These are phyloP conservation scores for Polypedilum vanderplanki DNA, from an alignment of 1,140 invertebrate genomes.

Conservation along the genomic window DNA sequence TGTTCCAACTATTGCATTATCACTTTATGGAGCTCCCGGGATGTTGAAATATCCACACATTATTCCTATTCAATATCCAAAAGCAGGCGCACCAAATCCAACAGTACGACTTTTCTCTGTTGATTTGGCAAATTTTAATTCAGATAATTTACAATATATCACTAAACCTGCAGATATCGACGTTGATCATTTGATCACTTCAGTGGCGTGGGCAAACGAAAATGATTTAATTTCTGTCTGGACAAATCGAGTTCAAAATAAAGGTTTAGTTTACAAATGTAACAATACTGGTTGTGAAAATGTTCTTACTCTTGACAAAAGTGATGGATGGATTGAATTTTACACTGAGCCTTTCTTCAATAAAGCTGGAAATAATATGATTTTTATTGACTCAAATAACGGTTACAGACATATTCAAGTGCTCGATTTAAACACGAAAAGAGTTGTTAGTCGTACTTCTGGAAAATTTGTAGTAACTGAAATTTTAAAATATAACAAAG, in stretches of 20 bases:
- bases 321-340: conserved; percentile 64
- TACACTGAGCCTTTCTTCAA: conserved; percentile 54
- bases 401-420: conserved; percentile 61
- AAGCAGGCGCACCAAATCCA: conserved; percentile 53
- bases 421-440: conserved; percentile 40
- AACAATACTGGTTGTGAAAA: conserved; percentile 34
- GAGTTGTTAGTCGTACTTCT: conserved; percentile 47
- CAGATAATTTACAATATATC: background rate
- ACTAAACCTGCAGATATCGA: background rate
- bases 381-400: conserved; percentile 56
- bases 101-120: conserved; percentile 42
- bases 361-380: conserved; percentile 50
- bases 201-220: conserved; percentile 64
- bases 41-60: conserved; percentile 60
- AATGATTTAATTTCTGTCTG: conserved; percentile 62
- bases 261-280: conserved; percentile 38
- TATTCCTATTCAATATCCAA: conserved; percentile 75
- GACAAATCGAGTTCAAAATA: conserved; percentile 83
- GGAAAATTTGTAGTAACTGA: conserved; percentile 70
- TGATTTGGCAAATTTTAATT: conserved; percentile 1
- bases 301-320: conserved; percentile 36
- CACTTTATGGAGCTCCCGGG: conserved; percentile 60
- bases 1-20: conserved; percentile 57
- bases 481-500: conserved; percentile 69
- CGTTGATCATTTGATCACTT: conserved; percentile 39